phyloP scores from a whole-genome alignment of 35 echinoderm and acorn worm genomes.

The Lytechinus pictus region DNA sequence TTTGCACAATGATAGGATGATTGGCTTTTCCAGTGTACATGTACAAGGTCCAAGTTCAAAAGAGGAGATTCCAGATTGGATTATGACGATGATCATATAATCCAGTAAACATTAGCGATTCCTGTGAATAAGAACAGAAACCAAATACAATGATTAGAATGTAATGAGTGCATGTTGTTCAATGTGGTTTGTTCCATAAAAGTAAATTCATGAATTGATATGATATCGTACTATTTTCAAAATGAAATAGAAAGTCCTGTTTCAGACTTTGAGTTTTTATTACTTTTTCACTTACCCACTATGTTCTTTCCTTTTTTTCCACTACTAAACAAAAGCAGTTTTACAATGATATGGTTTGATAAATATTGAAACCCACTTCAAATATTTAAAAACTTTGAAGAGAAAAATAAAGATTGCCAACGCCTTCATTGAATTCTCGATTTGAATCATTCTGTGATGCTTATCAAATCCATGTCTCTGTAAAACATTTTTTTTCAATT shows the following conservation, averaged over 20 bases:
- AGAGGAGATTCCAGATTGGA: neutral
- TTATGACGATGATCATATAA: neutral
- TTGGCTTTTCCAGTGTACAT: neutral
- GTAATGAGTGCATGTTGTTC: neutral
- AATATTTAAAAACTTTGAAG: too few species aligned
- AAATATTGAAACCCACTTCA: too few species aligned
- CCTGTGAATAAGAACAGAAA: neutral
- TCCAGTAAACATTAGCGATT: neutral
- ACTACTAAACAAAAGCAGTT: too few species aligned
- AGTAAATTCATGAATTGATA: neutral
- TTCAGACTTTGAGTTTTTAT: neutral
- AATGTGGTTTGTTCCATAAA: neutral
- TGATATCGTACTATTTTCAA: neutral
- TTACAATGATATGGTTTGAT: too few species aligned
- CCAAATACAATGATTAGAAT: neutral
- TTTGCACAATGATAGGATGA: neutral
- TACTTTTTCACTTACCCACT: neutral
- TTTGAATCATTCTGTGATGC: too few species aligned
- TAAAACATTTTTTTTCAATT: too few species aligned
- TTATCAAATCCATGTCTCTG: too few species aligned
- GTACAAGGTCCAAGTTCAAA: slow-evolving; percentile 3
- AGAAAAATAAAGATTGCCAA: too few species aligned
- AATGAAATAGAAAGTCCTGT: neutral
- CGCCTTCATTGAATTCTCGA: too few species aligned
- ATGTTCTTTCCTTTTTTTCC: too few species aligned